Evolutionary conservation across 2,797 vertebrate species (phyloP).

Genomic region (Rhabdophis nuchalis): DNA sequence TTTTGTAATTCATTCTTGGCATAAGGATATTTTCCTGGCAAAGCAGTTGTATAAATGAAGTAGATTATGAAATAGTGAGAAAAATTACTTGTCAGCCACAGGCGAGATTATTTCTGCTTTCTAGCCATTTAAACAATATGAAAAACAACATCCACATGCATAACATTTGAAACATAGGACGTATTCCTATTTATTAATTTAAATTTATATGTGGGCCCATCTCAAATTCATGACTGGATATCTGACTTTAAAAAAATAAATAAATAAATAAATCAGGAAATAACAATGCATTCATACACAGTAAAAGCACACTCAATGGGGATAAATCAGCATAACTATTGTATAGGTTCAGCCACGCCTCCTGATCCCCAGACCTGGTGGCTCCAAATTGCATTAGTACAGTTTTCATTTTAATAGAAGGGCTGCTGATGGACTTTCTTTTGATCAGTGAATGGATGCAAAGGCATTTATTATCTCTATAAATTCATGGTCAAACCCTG

Average conservation of each 20-base stretch:
- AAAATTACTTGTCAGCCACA: background rate
- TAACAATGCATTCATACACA: background rate
- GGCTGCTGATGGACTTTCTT: background rate
- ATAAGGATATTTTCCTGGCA: constrained; percentile 26
- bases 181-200: background rate
- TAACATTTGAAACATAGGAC: background rate
- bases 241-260: background rate
- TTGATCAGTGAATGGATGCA: background rate
- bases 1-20: constrained; percentile 3
- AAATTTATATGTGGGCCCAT: background rate
- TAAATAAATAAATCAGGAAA: background rate
- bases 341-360: background rate
- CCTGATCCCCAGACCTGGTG: background rate
- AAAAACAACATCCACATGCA: constrained; percentile 1
- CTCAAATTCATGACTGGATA: background rate
- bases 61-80: background rate
- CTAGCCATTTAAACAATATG: background rate
- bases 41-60: constrained; percentile 17
- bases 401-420: background rate
- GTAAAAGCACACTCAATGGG: background rate
- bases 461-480: background rate
- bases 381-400: background rate
- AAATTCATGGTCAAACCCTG: background rate
- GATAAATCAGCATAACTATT: background rate
- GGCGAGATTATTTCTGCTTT: accelerated